Base-by-base conservation (phyloP, 2,888 invertebrate species). In the Eristalis tenax region DNA sequence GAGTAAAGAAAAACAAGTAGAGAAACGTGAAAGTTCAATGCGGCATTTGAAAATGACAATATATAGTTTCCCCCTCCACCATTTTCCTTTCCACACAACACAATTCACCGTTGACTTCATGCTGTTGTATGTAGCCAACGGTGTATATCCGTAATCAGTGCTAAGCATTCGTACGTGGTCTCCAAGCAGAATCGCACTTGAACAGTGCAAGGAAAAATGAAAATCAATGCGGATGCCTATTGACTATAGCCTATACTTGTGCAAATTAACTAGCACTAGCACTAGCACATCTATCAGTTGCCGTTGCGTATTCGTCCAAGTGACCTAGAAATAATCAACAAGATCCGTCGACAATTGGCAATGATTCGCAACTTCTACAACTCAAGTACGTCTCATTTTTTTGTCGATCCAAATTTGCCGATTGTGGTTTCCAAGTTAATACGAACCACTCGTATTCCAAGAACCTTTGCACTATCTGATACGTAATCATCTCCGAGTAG, bases 281-380 rank as follows among this genome's bases (percentile, higher is more conserved):
- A 65, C 1, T 1, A 59, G 15, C 32, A 32, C 32, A 32, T 32
- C 32, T 4, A 18, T 26, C 2, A 2, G 66, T 56, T 59, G 15
- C 61, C 66, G 75, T 79, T 85, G 76, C 73, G 77, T 73, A 82
- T 85, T 81, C 85, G 77, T 68, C 77, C 26, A 35, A 77, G 81
- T 85, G 38, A 43, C 64, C 57, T 43, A 56, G 26, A 76, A 26
- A 11, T 61, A 61, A 28, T 57, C 22, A 56, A 59, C 56, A 43
- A 70, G 56, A 81, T 43, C 35, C 26, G 43, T 32, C 63, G 13
- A 74, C 69, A 70, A 63, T 28, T 15, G 69, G 57, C 56, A 64
- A 23, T 75, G 57, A 32, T 74, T 40, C 61, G 43, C 22, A 35
- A 65, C 18, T 66, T 66, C 59, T 70, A 26, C 43, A n/a, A n/a